Conservation (phyloP, 2,113 vertebrate genomes). For the Acanthisitta chloris region DNA sequence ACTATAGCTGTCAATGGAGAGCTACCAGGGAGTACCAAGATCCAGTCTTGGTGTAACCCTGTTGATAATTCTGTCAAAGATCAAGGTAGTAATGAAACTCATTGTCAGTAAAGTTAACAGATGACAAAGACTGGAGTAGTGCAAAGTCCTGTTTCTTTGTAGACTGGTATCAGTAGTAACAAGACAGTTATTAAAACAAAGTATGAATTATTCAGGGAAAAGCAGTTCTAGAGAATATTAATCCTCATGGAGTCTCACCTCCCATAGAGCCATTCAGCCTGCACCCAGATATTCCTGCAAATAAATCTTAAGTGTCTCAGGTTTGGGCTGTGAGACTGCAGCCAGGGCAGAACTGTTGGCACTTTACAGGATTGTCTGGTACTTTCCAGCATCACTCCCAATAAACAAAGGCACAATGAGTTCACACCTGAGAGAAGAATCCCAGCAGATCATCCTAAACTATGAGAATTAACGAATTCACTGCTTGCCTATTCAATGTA, state of each 20-base stretch:
- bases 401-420: neutral
- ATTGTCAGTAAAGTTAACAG: neutral
- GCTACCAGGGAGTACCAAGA: neutral
- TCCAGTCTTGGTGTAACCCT: neutral
- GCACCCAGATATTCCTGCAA: neutral
- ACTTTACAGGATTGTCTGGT: neutral
- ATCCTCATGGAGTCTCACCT: neutral
- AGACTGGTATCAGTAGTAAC: neutral
- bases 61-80: neutral
- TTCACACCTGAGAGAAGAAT: neutral
- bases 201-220: neutral
- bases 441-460: neutral
- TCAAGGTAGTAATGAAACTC: neutral
- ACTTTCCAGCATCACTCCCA: neutral
- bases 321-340: neutral
- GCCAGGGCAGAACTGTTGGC: neutral
- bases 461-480: neutral
- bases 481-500: neutral
- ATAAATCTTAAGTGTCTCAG: rapidly evolving
- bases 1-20: neutral
- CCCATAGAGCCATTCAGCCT: neutral
- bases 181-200: neutral
- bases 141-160: neutral
- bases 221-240: neutral
- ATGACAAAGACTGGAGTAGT: neutral